phyloP scores from a whole-genome alignment of 2,888 invertebrate species.

The Nymphalis urticae region DNA sequence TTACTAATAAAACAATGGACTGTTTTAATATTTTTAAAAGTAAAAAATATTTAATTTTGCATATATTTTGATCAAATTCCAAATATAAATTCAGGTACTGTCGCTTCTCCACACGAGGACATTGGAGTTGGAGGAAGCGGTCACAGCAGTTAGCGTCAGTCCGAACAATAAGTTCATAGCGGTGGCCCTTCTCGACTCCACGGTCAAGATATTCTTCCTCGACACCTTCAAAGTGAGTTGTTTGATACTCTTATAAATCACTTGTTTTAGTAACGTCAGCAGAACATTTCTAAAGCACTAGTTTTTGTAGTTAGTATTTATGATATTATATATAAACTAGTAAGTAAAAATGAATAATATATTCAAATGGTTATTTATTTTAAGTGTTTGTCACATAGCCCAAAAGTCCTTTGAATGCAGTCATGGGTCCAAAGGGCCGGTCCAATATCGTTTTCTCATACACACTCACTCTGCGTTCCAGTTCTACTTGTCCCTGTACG shows the following conservation, averaged over 20 bases:
- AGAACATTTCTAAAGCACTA: background rate
- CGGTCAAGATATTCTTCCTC: conserved; percentile 96
- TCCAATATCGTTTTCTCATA: too few relatives aligned
- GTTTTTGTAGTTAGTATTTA: too few relatives aligned
- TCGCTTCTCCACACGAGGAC: conserved; percentile 91
- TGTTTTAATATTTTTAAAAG: too few relatives aligned
- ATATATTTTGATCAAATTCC: too few relatives aligned
- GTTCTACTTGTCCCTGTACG: conserved; percentile 96
- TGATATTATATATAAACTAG: too few relatives aligned
- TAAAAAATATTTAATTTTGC: too few relatives aligned
- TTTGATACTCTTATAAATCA: background rate
- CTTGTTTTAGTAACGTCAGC: background rate
- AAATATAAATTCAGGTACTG: conserved; percentile 74
- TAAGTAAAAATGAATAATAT: too few relatives aligned
- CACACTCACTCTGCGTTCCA: conserved; percentile 51
- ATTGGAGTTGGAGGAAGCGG: conserved; percentile 92
- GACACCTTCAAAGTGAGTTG: conserved; percentile 93
- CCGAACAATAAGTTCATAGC: conserved; percentile 94
- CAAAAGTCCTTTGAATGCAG: too few relatives aligned
- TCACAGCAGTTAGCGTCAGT: conserved; percentile 90
- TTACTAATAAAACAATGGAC: too few relatives aligned
- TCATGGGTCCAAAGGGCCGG: too few relatives aligned
- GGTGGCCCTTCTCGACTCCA: conserved; percentile 94
- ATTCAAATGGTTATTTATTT: too few relatives aligned
- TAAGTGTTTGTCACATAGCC: too few relatives aligned